phyloP scores from a whole-genome alignment of 35 echinoderm and acorn worm genomes.

The Amphiura filiformis region DNA sequence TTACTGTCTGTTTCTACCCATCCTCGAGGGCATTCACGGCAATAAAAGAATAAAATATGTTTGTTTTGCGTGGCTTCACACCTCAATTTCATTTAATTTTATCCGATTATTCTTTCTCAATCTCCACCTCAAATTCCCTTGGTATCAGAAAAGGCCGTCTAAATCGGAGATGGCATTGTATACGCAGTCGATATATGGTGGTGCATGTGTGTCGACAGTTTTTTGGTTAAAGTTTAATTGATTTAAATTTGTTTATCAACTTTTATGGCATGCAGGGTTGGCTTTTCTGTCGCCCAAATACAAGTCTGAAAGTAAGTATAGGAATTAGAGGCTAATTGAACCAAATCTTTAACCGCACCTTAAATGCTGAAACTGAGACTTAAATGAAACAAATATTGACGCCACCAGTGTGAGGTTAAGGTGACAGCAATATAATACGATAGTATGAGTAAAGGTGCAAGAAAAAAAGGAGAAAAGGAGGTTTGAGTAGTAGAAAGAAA shows the following conservation, averaged over 20 bases:
- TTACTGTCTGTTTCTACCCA: not conserved
- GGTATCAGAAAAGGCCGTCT: not conserved
- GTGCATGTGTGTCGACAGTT: not conserved
- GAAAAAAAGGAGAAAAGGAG: no score
- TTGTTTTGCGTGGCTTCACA: slow-evolving; percentile 13
- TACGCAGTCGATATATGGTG: not conserved
- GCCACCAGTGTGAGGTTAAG: no score
- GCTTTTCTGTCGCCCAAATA: no score
- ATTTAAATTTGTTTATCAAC: not conserved
- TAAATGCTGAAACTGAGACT: no score
- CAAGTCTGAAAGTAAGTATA: no score
- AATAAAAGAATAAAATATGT: slow-evolving; percentile 16
- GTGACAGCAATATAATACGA: no score
- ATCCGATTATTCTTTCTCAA: not conserved
- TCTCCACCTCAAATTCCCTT: not conserved
- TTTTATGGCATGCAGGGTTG: not conserved
- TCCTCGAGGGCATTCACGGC: not conserved
- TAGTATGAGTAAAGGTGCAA: no score
- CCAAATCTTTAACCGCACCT: no score
- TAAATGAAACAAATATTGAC: no score
- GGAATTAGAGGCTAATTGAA: no score
- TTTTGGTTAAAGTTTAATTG: not conserved
- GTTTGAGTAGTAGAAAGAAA: no score
- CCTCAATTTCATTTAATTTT: slow-evolving; percentile 15
- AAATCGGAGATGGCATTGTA: not conserved